Evolutionary conservation across 2,113 vertebrate species (phyloP).

Genomic region (Salvelinus sp.): DNA sequence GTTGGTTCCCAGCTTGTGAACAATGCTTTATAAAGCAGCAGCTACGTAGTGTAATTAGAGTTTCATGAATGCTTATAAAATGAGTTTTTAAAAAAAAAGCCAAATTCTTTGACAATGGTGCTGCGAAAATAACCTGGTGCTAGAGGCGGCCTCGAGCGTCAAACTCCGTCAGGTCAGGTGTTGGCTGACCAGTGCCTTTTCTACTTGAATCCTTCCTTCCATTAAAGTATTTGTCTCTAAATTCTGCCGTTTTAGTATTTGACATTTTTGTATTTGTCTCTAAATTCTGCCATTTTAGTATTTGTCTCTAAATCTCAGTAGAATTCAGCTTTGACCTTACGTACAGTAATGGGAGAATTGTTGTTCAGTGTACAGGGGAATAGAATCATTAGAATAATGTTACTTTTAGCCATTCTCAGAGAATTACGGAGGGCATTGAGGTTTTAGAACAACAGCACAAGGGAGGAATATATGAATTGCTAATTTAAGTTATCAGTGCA

Average conservation of each 20-base stretch:
- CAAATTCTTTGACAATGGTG: conserved; percentile 29
- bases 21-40: not conserved
- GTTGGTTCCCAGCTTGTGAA: too few species aligned
- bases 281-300: not conserved
- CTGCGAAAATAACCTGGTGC: conserved; percentile 57
- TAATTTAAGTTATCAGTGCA: not conserved
- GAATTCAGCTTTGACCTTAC: conserved; percentile 6
- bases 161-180: conserved; percentile 43
- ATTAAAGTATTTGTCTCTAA: conserved; percentile 3
- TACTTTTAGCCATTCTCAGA: not conserved
- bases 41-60: not conserved
- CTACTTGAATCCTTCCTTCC: conserved; percentile 58
- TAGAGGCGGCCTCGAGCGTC: conserved; percentile 39
- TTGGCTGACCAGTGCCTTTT: conserved; percentile 60
- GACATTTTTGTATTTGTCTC: conserved; percentile 4
- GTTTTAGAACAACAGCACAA: not conserved
- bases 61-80: too few species aligned
- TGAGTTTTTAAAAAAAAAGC: too few species aligned
- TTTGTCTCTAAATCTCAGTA: conserved; percentile 6
- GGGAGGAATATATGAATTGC: not conserved
- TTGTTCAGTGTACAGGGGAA: not conserved
- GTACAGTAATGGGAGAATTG: not conserved
- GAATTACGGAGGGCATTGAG: not conserved
- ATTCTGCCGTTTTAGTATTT: not conserved
- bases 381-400: not conserved